These are phyloP conservation scores for Anser brachyrhynchus DNA, from an alignment of 2,113 vertebrate genomes.

Conservation along the genomic window DNA sequence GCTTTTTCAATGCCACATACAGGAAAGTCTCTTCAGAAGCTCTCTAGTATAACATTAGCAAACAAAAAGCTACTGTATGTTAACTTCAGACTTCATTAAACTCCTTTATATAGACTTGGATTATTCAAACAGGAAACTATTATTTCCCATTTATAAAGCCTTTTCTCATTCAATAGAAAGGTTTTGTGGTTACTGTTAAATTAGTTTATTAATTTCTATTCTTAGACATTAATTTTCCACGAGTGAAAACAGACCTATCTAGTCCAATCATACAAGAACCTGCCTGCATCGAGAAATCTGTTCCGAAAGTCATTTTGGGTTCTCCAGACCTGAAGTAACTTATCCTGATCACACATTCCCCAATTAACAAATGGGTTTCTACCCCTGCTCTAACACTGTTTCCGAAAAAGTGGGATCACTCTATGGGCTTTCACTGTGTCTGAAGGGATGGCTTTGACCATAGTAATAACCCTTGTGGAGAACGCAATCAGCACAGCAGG, in stretches of 20 bases:
- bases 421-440: neutral
- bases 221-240: neutral
- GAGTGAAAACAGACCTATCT: neutral
- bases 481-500: neutral
- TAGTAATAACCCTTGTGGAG: neutral
- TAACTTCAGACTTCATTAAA: constrained; percentile 2
- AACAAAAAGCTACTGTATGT: neutral
- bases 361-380: neutral
- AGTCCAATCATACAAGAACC: neutral
- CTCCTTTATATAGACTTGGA: neutral
- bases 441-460: neutral
- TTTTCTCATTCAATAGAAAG: neutral
- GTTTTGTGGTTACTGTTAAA: neutral
- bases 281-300: neutral
- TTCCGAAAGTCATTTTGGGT: neutral
- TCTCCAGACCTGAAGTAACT: neutral
- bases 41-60: neutral
- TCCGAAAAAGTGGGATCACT: no score
- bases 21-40: neutral
- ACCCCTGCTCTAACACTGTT: neutral
- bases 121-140: neutral
- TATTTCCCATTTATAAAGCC: neutral
- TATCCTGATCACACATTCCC: neutral
- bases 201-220: neutral
- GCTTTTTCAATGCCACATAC: neutral